A percentile compares a stretch with the other conserved stretches of the same genome.
These are phyloP conservation scores for Buathra laborator DNA, from an alignment of 2,888 invertebrate species.

Conservation along the genomic window DNA sequence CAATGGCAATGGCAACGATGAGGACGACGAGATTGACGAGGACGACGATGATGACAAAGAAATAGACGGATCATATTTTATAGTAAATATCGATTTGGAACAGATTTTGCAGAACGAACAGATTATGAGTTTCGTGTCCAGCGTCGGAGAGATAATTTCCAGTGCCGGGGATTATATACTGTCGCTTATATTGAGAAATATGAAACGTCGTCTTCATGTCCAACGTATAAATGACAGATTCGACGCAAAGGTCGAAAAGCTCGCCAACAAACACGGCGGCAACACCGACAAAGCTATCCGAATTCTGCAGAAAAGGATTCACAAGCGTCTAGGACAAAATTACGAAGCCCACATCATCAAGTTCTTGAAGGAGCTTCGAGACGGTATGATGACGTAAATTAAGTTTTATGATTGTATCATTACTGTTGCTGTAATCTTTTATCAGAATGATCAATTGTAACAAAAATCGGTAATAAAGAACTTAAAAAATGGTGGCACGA, in stretches of 20 bases:
- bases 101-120: not conserved
- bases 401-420: not conserved
- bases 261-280: slow-evolving; percentile 10
- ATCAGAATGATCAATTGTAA: no score
- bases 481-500: no score
- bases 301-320: slow-evolving; percentile 47
- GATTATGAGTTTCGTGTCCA: slow-evolving; percentile 6
- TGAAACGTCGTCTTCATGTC: slow-evolving; percentile 44
- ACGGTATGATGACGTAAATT: not conserved
- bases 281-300: slow-evolving; percentile 20
- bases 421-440: not conserved
- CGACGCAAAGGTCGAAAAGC: slow-evolving; percentile 39
- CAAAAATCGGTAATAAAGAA: no score
- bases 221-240: slow-evolving; percentile 54
- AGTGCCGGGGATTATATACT: slow-evolving; percentile 59
- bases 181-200: slow-evolving; percentile 40
- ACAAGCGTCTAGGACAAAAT: slow-evolving; percentile 56
- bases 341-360: slow-evolving; percentile 49
- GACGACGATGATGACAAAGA: not conserved
- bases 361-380: slow-evolving; percentile 53
- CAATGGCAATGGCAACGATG: not conserved
- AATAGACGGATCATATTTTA: not conserved
- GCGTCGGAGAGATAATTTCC: slow-evolving; percentile 9
- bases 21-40: not conserved
- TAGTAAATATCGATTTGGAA: not conserved